Evolutionary conservation across 2,797 vertebrate genomes (phyloP).

Genomic region (Thaleichthys pacificus): DNA sequence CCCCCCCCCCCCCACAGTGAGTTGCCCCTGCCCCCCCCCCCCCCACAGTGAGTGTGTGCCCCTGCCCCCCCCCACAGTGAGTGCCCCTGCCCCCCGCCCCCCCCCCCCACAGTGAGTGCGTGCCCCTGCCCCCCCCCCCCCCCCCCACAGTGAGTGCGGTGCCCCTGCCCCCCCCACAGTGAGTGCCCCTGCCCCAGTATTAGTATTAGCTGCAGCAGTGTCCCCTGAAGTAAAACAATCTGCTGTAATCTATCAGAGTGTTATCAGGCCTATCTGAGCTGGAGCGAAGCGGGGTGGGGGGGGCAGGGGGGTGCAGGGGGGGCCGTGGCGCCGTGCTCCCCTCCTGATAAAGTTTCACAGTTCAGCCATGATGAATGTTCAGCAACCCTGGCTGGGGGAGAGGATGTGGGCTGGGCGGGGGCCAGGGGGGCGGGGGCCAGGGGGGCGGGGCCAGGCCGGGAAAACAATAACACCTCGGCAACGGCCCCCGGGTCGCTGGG

Average conservation of each 20-base stretch:
- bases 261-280: constrained; percentile 93
- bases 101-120: constrained; percentile 7
- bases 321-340: constrained; percentile 83
- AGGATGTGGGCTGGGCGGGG: constrained; percentile 86
- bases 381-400: constrained; percentile 81
- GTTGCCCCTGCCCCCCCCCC: constrained; percentile 39
- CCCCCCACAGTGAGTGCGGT: background rate
- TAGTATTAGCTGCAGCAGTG: constrained; percentile 78
- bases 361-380: constrained; percentile 96
- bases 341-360: constrained; percentile 97
- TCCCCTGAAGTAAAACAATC: constrained; percentile 94
- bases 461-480: constrained; percentile 52
- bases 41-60: too few species aligned
- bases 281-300: too few species aligned
- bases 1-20: constrained; percentile 19
- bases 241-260: constrained; percentile 91
- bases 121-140: constrained; percentile 33
- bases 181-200: constrained; percentile 72
- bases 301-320: constrained; percentile 68
- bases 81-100: constrained; percentile 34
- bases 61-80: constrained; percentile 13
- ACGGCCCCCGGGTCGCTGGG: constrained; percentile 35
- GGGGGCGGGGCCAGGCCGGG: constrained; percentile 57
- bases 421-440: constrained; percentile 36
- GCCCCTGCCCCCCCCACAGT: constrained; percentile 43